Evolutionary conservation across 2,113 vertebrate genomes (phyloP).

Genomic region (Eurystomus gularis): DNA sequence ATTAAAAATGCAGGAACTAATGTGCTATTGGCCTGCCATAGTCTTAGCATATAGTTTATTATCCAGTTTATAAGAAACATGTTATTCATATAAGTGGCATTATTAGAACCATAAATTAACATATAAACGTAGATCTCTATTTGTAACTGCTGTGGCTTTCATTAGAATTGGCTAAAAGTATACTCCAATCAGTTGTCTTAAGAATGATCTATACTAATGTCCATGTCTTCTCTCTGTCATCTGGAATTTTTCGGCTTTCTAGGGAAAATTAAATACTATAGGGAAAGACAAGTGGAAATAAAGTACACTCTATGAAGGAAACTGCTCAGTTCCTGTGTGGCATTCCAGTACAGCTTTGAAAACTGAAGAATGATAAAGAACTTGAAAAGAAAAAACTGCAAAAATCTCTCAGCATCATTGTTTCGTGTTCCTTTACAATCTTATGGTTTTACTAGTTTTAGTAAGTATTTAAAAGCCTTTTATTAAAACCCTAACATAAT

Average conservation of each 20-base stretch:
- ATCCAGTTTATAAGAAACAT: constrained; percentile 54
- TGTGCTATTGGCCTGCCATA: neutral
- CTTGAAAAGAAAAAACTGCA: neutral
- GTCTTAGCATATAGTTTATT: constrained; percentile 48
- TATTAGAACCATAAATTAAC: constrained; percentile 58
- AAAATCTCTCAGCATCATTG: neutral
- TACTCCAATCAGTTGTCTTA: neutral
- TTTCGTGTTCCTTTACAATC: neutral
- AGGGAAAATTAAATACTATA: neutral
- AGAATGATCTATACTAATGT: constrained; percentile 34
- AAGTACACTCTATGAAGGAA: neutral
- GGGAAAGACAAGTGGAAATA: constrained; percentile 4
- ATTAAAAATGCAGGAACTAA: constrained; percentile 56
- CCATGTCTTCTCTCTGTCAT: constrained; percentile 17
- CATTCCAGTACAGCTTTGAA: neutral
- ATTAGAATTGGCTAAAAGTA: constrained; percentile 1
- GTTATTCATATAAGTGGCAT: constrained; percentile 49
- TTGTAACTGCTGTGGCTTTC: constrained; percentile 31
- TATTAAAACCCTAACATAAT: neutral
- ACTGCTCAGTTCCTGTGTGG: neutral
- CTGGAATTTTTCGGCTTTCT: neutral
- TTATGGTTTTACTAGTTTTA: neutral
- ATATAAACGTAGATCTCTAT: neutral
- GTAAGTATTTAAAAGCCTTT: neutral
- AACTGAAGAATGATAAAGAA: neutral